A percentile compares a stretch with the other conserved stretches of the same genome.
These are phyloP conservation scores for Halichoeres trimaculatus DNA, from an alignment of 2,113 vertebrate genomes.

Conservation along the genomic window DNA sequence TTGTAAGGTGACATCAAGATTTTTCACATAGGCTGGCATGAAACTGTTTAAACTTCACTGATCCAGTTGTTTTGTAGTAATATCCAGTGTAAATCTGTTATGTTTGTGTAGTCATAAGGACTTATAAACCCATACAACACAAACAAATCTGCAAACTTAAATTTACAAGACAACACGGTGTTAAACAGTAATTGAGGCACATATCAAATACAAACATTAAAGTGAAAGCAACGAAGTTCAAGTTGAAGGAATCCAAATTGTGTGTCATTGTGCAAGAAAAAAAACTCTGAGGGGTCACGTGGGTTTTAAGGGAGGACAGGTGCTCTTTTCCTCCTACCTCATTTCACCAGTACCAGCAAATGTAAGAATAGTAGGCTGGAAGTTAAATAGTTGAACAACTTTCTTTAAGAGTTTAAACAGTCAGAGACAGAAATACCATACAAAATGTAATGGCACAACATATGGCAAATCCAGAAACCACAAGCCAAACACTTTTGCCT, in stretches of 20 bases:
- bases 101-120: neutral
- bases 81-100: neutral
- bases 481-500: neutral
- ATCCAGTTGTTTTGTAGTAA: neutral
- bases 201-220: slow-evolving; percentile 22
- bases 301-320: too few species aligned
- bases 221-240: neutral
- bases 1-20: slow-evolving; percentile 47
- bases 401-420: too few species aligned
- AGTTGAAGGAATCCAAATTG: neutral
- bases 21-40: slow-evolving; percentile 25
- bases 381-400: neutral
- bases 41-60: slow-evolving; percentile 11
- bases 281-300: too few species aligned
- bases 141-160: neutral
- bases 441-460: neutral
- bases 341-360: neutral
- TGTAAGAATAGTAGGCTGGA: neutral
- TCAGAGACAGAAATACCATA: neutral
- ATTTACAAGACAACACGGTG: neutral
- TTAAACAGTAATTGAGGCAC: slow-evolving; percentile 32
- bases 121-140: neutral
- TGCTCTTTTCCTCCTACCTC: too few species aligned
- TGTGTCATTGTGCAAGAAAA: slow-evolving; percentile 8
- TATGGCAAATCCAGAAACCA: neutral